Evolutionary conservation across 2,797 vertebrate genomes (phyloP), one percentile per base, ranked within the genome.

Genomic region (Danio albolineatus): DNA sequence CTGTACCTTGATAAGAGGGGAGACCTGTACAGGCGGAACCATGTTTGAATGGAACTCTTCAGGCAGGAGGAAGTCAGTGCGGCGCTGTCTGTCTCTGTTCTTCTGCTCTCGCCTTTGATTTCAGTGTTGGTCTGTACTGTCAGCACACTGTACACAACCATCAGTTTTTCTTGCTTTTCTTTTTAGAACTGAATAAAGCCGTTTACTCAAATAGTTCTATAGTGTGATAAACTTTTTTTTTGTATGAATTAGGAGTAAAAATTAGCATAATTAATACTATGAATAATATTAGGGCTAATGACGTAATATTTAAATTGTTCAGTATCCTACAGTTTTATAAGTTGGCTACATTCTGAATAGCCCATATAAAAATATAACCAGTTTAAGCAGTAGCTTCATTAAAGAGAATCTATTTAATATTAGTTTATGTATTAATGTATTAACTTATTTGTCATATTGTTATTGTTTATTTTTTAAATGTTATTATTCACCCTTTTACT

Each of bases 1-100:
- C 41, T 6, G 13, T 92, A 97, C 96, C 96, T 97, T 97, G 83
- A 97, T 97, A 0, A 97, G 93, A 38, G 95, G 95, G 8, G 96
- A 97, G 9, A 97, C 95, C 79, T 94, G 92, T 49, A 97, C 95
- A 0, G 96, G 96, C 0, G 95, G 94, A 51, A 92, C 87, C 96
- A 97, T 97, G 71, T 81, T 93, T 67, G 69, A 43, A 12, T 17
- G 46, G 57, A 36, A 36, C 36, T 62, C 66, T 62, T 62, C 19
- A 17, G 13, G 2, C 72, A 38, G 14, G 38, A 76, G n/a, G 14
- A 62, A 62, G 54, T 43, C 49, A 14, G 4, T n/a, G 19, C 13
- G 28, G 13, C 5, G 65, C 16, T 36, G 36, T 4, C 36, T 9
- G 0, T 60, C 46, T 19, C 12, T 4, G 44, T 46, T 44, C 44